Conservation (phyloP, 2,888 invertebrate species). For the Argyresthia goedartella region DNA sequence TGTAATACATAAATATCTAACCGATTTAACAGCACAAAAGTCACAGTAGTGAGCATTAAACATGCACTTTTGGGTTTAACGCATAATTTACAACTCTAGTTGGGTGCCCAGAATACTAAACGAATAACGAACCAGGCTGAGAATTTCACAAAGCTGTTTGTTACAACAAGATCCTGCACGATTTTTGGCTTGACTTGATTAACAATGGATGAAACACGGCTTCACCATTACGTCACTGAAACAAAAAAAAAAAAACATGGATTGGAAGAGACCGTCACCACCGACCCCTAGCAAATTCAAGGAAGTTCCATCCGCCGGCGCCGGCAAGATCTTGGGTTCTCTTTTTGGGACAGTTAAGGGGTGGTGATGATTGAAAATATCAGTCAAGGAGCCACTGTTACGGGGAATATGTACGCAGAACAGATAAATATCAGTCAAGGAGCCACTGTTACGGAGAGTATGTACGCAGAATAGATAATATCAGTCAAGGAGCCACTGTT, state of each 20-base stretch:
- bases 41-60: too few relatives aligned
- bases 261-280: too few relatives aligned
- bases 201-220: not conserved
- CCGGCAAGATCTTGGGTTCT: not conserved
- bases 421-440: not conserved
- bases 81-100: too few relatives aligned
- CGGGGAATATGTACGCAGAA: not conserved
- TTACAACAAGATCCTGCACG: not conserved
- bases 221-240: not conserved
- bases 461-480: not conserved
- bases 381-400: not conserved
- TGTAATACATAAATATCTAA: too few relatives aligned
- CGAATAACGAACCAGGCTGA: not conserved
- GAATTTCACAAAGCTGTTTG: not conserved
- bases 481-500: too few relatives aligned
- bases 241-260: too few relatives aligned
- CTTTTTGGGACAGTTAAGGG: constrained; percentile 1
- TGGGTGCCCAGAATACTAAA: not conserved
- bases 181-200: not conserved
- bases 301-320: too few relatives aligned
- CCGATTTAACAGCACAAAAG: too few relatives aligned
- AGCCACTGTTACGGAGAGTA: too few relatives aligned
- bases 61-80: too few relatives aligned
- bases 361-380: constrained; percentile 4
- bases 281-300: too few relatives aligned